These are phyloP conservation scores for Oscheius sp. DNA, from an alignment of 2,888 invertebrate genomes.

Conservation along the genomic window DNA sequence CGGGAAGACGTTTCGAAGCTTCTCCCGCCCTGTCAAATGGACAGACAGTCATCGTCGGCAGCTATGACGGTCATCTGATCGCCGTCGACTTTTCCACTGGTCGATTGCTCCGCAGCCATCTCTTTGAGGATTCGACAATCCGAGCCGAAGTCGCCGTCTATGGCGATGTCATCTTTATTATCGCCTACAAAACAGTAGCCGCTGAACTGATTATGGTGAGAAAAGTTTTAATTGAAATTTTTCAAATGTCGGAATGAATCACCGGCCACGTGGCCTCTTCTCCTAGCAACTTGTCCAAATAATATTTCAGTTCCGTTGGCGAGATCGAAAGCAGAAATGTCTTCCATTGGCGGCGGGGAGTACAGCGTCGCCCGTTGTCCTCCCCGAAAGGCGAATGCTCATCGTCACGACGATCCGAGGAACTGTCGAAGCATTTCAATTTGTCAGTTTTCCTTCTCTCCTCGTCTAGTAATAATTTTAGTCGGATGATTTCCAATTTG, in stretches of 20 bases:
- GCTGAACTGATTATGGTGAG: neutral
- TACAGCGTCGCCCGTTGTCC: neutral
- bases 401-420: constrained; percentile 22
- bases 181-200: neutral
- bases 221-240: neutral
- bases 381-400: neutral
- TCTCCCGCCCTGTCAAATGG: neutral
- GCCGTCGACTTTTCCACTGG: neutral
- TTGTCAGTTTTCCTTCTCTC: neutral
- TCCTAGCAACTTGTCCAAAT: neutral
- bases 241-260: neutral
- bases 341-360: constrained; percentile 4
- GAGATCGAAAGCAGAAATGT: neutral
- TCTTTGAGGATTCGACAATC: neutral
- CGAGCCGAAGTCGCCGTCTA: neutral
- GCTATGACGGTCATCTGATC: constrained; percentile 2
- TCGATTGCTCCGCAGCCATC: too few species aligned
- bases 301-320: neutral
- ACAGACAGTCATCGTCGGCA: neutral
- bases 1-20: constrained; percentile 16
- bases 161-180: neutral
- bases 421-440: constrained; percentile 8
- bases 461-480: neutral
- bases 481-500: neutral
- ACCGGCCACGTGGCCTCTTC: neutral